phyloP scores from a whole-genome alignment of 1,140 invertebrate genomes.

The Drosophila malerkotliana region DNA sequence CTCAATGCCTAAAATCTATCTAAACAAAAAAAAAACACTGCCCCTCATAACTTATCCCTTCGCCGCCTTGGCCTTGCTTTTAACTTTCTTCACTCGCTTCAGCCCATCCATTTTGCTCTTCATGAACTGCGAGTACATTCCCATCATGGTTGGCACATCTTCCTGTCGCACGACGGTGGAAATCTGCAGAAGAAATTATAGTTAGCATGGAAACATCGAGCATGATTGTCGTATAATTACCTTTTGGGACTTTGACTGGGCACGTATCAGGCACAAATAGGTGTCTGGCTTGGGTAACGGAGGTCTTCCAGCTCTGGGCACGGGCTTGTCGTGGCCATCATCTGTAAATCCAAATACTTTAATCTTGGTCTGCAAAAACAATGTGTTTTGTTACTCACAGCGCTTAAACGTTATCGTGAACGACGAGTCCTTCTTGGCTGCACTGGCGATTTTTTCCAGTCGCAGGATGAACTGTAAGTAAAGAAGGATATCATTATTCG shows the following conservation, averaged over 20 bases:
- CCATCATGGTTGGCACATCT: conserved; percentile 93
- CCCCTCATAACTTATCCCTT: conserved; percentile 60
- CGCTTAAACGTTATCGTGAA: conserved; percentile 89
- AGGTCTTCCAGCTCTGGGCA: conserved; percentile 86
- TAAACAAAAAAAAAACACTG: conserved; percentile 22
- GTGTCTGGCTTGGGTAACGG: conserved; percentile 86
- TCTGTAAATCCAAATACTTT: conserved; percentile 84
- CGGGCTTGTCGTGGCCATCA: conserved; percentile 90
- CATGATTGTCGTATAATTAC: conserved; percentile 8
- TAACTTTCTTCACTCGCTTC: conserved; percentile 92
- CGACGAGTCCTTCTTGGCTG: conserved; percentile 86
- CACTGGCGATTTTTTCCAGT: conserved; percentile 87
- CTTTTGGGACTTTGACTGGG: conserved; percentile 89
- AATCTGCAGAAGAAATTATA: conserved; percentile 82
- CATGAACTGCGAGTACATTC: conserved; percentile 91
- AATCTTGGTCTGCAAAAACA: conserved; percentile 9
- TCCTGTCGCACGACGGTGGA: conserved; percentile 91
- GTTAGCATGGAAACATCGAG: background rate
- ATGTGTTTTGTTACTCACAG: conserved; percentile 85
- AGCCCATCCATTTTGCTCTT: conserved; percentile 93
- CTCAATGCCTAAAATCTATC: conserved; percentile 46
- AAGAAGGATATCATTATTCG: conserved; percentile 56
- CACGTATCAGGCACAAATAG: conserved; percentile 90
- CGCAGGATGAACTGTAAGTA: conserved; percentile 87
- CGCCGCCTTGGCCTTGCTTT: conserved; percentile 89